Evolutionary conservation across 1,140 invertebrate genomes (phyloP).

Genomic region (Campoletis sonorensis): DNA sequence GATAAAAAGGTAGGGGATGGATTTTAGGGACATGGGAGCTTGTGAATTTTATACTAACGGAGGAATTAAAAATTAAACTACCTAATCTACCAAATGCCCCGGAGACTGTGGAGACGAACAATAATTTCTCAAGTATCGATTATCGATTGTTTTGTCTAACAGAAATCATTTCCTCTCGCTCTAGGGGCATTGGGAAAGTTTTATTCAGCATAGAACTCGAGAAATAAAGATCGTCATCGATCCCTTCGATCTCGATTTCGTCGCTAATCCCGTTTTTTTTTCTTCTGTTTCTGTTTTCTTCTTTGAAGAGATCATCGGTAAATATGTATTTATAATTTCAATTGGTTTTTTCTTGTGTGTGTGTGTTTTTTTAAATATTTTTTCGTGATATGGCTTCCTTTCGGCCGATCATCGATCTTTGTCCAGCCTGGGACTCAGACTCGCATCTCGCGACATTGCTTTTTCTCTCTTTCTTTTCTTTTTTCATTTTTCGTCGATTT

Average conservation of each 20-base stretch:
- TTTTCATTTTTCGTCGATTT: neutral
- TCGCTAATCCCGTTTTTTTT: neutral
- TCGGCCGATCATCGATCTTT: constrained; percentile 56
- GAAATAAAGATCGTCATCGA: neutral
- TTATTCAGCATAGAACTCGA: constrained; percentile 12
- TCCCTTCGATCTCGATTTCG: constrained; percentile 6
- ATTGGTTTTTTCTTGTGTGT: constrained; percentile 56
- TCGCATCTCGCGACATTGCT: neutral
- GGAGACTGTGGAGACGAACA: constrained; percentile 52
- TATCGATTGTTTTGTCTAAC: neutral
- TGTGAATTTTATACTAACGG: constrained; percentile 69
- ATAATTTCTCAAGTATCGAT: neutral
- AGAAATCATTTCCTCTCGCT: neutral
- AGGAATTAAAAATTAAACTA: constrained; percentile 74
- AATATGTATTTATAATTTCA: constrained; percentile 61
- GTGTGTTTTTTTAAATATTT: constrained; percentile 51
- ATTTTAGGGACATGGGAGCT: neutral
- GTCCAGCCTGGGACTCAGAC: neutral
- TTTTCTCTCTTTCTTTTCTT: neutral
- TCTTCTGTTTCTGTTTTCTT: constrained; percentile 30
- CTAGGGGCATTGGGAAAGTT: neutral
- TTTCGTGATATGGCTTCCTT: constrained; percentile 72
- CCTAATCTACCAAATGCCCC: constrained; percentile 67
- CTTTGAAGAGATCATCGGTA: constrained; percentile 69
- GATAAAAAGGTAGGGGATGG: neutral